Evolutionary conservation across 2,888 invertebrate genomes (phyloP), one percentile per base, ranked within the genome.

Genomic region (Cheiracanthium punctorium): DNA sequence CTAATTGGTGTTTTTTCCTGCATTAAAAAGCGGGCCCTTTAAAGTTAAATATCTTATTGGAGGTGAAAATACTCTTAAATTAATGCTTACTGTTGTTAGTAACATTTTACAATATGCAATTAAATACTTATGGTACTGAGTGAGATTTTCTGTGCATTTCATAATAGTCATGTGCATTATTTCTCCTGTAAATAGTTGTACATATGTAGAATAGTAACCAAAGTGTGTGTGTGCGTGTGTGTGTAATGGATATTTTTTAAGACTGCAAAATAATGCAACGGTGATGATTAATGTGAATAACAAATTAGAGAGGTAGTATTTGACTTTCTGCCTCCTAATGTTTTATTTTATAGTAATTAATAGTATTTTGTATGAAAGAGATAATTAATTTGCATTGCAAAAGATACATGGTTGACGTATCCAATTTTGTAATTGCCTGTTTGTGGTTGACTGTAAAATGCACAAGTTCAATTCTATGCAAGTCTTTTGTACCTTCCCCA

Each of bases 151-250:
- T 28, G 24, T n/a, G 20, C 48, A 73, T 30, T 73, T 8, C 24
- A 14, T 8, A 24, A 52, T 74, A 79, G 79, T 79, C 74, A 79
- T 85, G 79, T 84, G 79, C 52, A 64, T 79, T 79, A 69, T 70
- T 33, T 84, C 29, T 80, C 28, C 0, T 85, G 74, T 85, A 85
- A 29, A 85, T 79, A 85, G 41, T 24, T 79, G 79, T 85, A 85
- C n/a, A 85, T 85, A 85, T 79, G 79, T 79, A 79, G 84, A 70
- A 41, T 84, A 82, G 82, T 77, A 52, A 73, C 48, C 37, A n/a
- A 74, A 17, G 41, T 79, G 29, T 72, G 77, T 72, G 67, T 48
- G 65, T 74, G 41, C 74, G 29, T 72, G 77, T 72, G 67, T 48
- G 65, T 74, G 43, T 79, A 73, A 41, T 58, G 20, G 58, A 58